Base-by-base conservation (phyloP, 2,113 vertebrate genomes). In the Hassar affinis region DNA sequence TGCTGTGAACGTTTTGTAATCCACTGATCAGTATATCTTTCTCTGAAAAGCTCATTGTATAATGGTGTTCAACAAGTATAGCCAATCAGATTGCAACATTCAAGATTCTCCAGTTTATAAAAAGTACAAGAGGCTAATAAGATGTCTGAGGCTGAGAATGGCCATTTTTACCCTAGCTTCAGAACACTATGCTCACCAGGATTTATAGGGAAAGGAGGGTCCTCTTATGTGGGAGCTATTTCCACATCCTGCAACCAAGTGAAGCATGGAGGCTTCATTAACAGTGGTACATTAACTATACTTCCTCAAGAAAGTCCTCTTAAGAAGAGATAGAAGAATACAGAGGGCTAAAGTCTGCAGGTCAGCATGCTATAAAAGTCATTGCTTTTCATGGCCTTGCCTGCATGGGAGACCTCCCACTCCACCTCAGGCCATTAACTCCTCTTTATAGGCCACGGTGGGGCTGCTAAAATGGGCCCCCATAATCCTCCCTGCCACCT, bases 311-410 rank as follows among this genome's bases (percentile, higher is more conserved):
- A 89, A 89, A 89, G 89, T 82, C 81, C 54, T 81, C 69, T 68
- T 90, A 89, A 89, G 86, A 87, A 47, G 72, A 75, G 38, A 82
- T 25, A 49, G 87, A 86, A 86, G 86, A 89, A 86, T 82, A 88
- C 88, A 61, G 86, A 82, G 85, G 90, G 74, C 66, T 89, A 85
- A 79, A 87, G 88, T 88, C 89, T 90, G 85, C 77, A 84, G 90
- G 91, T 94, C 92, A 93, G 91, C 91, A 87, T 90, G 91, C 92
- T 92, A 92, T 94, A 94, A 94, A 93, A 94, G 86, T 90, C 92
- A 90, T 91, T 88, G 84, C 87, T 91, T 93, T 94, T 93, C 91
- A 91, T 83, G 89, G 93, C 91, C 89, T 90, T 82, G 18, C 90
- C 85, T 88, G 88, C 89, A 91, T 87, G 89, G 87, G 89, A 92